phyloP scores from a whole-genome alignment of 2,113 vertebrate species.

The Oplegnathus fasciatus region DNA sequence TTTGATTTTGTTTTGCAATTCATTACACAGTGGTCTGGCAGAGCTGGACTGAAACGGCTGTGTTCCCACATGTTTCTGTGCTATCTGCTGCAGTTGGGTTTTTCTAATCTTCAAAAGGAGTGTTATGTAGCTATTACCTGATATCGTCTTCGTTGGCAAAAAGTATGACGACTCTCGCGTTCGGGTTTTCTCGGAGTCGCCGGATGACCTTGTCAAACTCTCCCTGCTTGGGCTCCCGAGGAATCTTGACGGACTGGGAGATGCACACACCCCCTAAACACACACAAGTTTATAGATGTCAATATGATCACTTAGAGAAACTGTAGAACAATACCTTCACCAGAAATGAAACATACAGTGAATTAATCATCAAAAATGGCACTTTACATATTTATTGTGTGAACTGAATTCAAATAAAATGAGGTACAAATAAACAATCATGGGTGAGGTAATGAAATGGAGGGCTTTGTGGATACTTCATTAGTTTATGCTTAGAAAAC shows the following conservation, averaged over 20 bases:
- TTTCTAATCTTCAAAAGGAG: conserved; percentile 53
- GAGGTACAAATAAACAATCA: not conserved
- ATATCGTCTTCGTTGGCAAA: conserved; percentile 99
- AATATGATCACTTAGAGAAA: conserved; percentile 1
- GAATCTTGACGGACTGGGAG: conserved; percentile 98
- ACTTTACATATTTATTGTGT: not conserved
- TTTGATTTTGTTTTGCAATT: conserved; percentile 63
- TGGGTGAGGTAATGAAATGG: not conserved
- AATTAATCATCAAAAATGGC: not conserved
- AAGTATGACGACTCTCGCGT: conserved; percentile 95
- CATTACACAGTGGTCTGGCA: conserved; percentile 40
- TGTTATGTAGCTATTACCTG: conserved; percentile 83
- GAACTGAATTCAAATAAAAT: not conserved
- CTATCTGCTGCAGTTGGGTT: conserved; percentile 15
- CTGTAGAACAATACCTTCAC: not conserved
- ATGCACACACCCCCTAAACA: conserved; percentile 94
- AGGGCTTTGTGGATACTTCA: not conserved
- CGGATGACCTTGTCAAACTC: conserved; percentile 98
- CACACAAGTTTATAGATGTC: conserved; percentile 29
- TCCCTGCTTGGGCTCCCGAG: conserved; percentile 92
- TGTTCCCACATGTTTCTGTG: not conserved
- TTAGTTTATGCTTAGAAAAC: not conserved
- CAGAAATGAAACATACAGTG: not conserved
- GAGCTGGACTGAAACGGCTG: not conserved
- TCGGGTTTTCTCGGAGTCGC: conserved; percentile 94